Evolutionary conservation across 2,888 invertebrate species (phyloP), one percentile per base, ranked within the genome.

Genomic region (Acleris laterana): DNA sequence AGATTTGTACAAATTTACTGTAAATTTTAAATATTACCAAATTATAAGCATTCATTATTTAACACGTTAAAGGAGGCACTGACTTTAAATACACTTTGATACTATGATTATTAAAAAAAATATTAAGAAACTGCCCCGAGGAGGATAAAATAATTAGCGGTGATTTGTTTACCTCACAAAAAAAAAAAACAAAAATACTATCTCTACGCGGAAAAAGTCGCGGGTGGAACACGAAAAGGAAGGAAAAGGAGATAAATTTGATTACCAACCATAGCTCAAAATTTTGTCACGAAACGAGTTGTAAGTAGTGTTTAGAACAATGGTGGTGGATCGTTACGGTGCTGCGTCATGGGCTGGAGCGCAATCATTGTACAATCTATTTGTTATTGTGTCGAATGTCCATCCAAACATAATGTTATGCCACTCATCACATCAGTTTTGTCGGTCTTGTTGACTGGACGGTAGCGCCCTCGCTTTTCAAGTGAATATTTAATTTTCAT

Each of bases 331-430:
- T 83, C 77, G 86, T 86, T 82, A 85, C 84, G 82, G 77, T 81
- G 77, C 74, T 77, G 38, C 88, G 90, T 90, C 89, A 92, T 82
- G 90, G 87, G 69, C 85, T 80, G 78, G 71, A 81, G 89, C 83
- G 77, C 82, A 87, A 83, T 83, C 89, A 91, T 90, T 92, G 89
- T 90, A 77, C 77, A 75, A 84, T 85, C 80, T 81, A 80, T 79
- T 81, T 81, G 87, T 81, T 78, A 82, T 84, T 87, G 85, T 87
- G 82, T 82, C 78, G 77, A 83, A 84, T 81, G 79, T 78, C 77
- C 77, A 75, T 72, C 73, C 68, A 68, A 70, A 74, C 69, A 75
- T 71, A 77, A 75, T 78, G 77, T 62, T 56, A 66, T 66, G 72
- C 77, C 72, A 75, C 63, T 68, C 66, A 58, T 68, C 76, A 74